Evolutionary conservation across 2,113 vertebrate genomes (phyloP).

Genomic region (Seriola quinqueradiata): DNA sequence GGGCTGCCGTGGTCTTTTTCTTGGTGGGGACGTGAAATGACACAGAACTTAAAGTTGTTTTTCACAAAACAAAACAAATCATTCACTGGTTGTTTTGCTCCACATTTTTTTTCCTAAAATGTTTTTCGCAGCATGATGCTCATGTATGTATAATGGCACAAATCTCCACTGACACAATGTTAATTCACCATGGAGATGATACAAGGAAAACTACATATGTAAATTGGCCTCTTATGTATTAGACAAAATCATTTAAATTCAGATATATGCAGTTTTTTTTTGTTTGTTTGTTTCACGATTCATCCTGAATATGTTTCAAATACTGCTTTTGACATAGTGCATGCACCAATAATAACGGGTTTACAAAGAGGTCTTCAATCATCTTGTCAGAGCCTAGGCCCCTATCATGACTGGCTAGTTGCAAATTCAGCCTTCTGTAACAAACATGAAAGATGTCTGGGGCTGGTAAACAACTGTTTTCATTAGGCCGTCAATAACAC

Average conservation of each 20-base stretch:
- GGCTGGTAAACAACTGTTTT: not conserved
- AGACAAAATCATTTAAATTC: not conserved
- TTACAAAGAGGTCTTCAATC: not conserved
- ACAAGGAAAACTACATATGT: not conserved
- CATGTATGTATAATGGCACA: not conserved
- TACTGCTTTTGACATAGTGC: not conserved
- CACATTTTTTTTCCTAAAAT: not conserved
- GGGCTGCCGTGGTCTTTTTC: conserved; percentile 11
- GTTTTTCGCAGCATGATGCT: not conserved
- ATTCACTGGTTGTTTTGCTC: not conserved
- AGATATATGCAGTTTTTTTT: not conserved
- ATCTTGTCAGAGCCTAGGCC: not conserved
- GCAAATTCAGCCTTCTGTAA: not conserved
- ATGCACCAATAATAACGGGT: not conserved
- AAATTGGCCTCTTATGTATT: not conserved
- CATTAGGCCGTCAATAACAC: not conserved
- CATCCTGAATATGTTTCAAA: not conserved
- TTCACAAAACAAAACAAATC: not conserved
- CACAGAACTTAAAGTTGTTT: not conserved
- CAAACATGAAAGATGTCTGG: not conserved
- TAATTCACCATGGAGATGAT: not conserved
- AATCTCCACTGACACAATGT: conserved; percentile 7
- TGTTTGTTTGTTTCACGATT: not conserved
- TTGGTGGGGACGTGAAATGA: conserved; percentile 10
- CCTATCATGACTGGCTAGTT: not conserved